Conservation (phyloP, 2,888 invertebrate genomes). For the Antitype chi region DNA sequence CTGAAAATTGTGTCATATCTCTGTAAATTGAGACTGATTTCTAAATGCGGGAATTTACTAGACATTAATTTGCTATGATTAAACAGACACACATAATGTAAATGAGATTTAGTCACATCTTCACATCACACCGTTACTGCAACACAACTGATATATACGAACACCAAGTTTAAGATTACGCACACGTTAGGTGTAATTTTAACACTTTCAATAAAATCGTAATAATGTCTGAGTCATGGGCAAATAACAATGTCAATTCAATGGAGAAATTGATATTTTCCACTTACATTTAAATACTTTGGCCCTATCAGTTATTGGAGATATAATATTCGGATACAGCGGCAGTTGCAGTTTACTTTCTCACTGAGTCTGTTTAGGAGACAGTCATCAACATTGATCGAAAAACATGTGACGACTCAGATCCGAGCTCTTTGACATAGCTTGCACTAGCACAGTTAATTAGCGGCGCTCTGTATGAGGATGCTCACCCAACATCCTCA, state of each 20-base stretch:
- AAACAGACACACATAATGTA: conserved; percentile 68
- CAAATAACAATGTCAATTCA: not conserved
- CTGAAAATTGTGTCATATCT: conserved; percentile 57
- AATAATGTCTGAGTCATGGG: conserved; percentile 5
- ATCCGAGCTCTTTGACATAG: not conserved
- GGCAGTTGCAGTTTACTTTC: not conserved
- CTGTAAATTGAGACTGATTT: conserved; percentile 54
- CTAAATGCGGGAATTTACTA: conserved; percentile 64
- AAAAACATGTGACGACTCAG: not conserved
- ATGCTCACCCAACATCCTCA: no score
- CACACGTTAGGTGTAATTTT: not conserved
- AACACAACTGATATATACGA: conserved; percentile 42
- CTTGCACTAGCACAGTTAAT: conserved; percentile 2
- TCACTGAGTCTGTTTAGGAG: not conserved
- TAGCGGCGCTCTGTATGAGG: not conserved
- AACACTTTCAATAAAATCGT: conserved; percentile 14
- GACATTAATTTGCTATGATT: conserved; percentile 61
- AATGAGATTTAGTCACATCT: conserved; percentile 67
- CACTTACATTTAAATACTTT: not conserved
- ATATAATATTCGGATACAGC: not conserved
- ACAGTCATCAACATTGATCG: not conserved
- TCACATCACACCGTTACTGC: conserved; percentile 53
- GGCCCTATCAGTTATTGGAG: not conserved
- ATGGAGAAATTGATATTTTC: not conserved
- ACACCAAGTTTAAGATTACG: conserved; percentile 38